A percentile compares a stretch with the other conserved stretches of the same genome.
Conservation (phyloP, 1,140 invertebrate genomes). For the Drosophila pectinifera region DNA sequence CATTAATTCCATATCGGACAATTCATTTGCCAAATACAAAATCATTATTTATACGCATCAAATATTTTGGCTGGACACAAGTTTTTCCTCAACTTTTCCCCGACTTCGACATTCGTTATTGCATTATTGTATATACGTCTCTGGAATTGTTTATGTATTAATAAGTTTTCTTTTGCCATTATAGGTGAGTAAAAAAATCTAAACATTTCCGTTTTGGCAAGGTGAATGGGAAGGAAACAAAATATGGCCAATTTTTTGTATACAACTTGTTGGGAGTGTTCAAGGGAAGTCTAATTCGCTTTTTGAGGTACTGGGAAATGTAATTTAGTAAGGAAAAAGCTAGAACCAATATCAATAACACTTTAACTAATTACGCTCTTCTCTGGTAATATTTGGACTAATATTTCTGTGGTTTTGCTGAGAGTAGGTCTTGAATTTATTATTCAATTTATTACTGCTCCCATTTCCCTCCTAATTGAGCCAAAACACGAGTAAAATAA, state of each 20-base stretch:
- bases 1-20: conserved; percentile 68
- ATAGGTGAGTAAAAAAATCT: conserved; percentile 17
- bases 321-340: not conserved
- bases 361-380: no score
- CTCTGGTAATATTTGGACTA: no score
- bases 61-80: conserved; percentile 35
- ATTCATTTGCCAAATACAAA: conserved; percentile 74
- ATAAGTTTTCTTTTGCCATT: conserved; percentile 38
- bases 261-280: conserved; percentile 3
- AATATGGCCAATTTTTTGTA: conserved; percentile 11
- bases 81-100: conserved; percentile 47
- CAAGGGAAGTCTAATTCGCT: not conserved
- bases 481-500: conserved; percentile 5
- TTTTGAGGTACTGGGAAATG: no score
- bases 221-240: conserved; percentile 1
- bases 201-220: conserved; percentile 43
- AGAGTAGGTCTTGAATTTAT: no score
- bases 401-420: no score
- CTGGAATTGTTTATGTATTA: conserved; percentile 42
- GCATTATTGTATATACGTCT: no score
- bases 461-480: conserved; percentile 2
- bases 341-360: no score
- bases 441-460: not conserved
- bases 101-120: conserved; percentile 24
- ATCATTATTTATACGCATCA: conserved; percentile 72